phyloP scores from a whole-genome alignment of 2,113 vertebrate species.

The Carassius auratus region DNA sequence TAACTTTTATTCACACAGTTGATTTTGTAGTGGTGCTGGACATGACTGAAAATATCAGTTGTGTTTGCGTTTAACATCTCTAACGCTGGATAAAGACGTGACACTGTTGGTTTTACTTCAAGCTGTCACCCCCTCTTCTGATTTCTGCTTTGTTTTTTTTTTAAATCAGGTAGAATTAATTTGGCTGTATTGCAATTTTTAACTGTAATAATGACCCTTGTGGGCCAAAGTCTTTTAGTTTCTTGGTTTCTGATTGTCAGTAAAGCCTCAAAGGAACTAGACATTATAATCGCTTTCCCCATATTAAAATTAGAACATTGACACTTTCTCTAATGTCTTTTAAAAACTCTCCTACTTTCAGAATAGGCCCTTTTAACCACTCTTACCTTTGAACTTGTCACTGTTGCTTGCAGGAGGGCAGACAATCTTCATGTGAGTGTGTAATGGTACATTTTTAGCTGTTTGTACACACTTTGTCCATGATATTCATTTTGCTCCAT shows the following conservation, averaged over 20 bases:
- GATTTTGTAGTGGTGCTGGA: constrained; percentile 12
- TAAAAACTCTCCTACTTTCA: not conserved
- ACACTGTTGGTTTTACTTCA: not conserved
- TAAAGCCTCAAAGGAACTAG: not conserved
- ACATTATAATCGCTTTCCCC: not conserved
- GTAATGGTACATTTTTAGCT: not conserved
- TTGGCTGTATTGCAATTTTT: not conserved
- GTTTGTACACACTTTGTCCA: not conserved
- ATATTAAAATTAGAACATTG: not conserved
- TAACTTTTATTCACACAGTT: constrained; percentile 20
- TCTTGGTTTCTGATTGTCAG: not conserved
- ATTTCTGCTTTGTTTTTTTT: not conserved
- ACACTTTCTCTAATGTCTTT: not conserved
- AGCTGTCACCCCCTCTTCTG: too few species aligned
- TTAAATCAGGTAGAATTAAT: not conserved
- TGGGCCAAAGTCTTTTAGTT: not conserved
- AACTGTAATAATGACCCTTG: not conserved
- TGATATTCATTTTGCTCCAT: not conserved
- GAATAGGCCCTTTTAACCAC: not conserved
- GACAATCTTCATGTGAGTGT: constrained; percentile 3
- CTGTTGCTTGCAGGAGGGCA: constrained; percentile 15
- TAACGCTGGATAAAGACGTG: constrained; percentile 6
- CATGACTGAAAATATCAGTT: not conserved
- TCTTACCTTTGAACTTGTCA: not conserved
- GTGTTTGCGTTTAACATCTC: not conserved